Conservation (phyloP, 2,888 invertebrate genomes). For the Callyntrura guangdongensis region DNA sequence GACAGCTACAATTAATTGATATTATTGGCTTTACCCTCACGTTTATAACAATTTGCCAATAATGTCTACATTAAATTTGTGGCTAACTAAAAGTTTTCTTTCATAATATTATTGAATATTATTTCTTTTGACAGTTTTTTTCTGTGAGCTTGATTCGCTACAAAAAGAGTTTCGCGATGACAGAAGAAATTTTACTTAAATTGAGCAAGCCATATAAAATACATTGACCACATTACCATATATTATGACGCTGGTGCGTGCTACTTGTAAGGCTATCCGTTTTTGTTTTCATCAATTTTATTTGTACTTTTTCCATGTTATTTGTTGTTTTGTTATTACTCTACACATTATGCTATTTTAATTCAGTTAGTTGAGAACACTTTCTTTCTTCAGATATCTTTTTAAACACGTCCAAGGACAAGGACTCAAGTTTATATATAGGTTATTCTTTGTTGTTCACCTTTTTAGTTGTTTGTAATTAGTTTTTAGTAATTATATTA, state of each 20-base stretch:
- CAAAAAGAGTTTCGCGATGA: conserved; percentile 51
- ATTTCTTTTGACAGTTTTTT: conserved; percentile 76
- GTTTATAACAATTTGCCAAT: conserved; percentile 21
- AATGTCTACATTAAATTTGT: conserved; percentile 34
- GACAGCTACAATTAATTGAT: conserved; percentile 10
- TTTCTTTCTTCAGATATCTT: too few species aligned
- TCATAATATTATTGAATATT: conserved; percentile 44
- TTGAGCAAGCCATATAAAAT: conserved; percentile 37
- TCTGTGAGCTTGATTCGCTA: conserved; percentile 72
- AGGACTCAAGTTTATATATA: background rate
- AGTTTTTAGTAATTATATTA: background rate
- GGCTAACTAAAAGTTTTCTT: conserved; percentile 36
- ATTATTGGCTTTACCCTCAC: conserved; percentile 1
- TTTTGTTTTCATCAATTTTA: conserved; percentile 13
- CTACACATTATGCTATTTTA: background rate
- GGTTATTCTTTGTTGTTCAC: background rate
- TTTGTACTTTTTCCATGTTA: conserved; percentile 36
- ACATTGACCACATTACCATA: conserved; percentile 8
- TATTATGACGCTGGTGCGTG: conserved; percentile 11
- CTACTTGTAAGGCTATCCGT: conserved; percentile 2
- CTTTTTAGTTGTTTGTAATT: too few species aligned
- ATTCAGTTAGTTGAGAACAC: background rate
- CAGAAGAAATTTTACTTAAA: conserved; percentile 50
- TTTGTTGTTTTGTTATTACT: background rate
- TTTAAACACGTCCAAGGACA: too few species aligned